phyloP scores from a whole-genome alignment of 1,140 invertebrate species.

The Nilaparvata lugens region DNA sequence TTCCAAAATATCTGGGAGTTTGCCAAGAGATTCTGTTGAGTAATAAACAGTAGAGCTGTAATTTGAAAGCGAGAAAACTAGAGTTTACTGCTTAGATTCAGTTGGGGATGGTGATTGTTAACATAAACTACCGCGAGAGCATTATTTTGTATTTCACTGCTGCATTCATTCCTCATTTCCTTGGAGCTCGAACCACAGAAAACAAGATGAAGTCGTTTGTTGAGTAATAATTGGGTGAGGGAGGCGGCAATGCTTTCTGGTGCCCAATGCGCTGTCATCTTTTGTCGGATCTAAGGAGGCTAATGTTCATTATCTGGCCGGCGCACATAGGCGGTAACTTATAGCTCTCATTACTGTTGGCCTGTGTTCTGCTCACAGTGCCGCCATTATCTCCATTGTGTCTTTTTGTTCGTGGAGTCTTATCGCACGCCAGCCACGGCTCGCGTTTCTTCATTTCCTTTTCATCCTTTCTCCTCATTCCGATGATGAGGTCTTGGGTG shows the following conservation, averaged over 20 bases:
- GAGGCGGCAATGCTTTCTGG: background rate
- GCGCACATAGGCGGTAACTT: conserved; percentile 1
- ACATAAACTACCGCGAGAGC: no score
- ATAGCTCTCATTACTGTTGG: background rate
- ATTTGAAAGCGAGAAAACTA: no score
- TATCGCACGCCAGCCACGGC: background rate
- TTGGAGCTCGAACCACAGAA: background rate
- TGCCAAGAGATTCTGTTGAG: no score
- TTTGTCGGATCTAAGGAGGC: conserved; percentile 2
- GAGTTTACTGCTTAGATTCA: no score
- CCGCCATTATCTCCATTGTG: conserved; percentile 2
- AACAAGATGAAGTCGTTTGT: conserved; percentile 2
- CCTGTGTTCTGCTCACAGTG: background rate
- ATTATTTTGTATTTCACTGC: background rate
- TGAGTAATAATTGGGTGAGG: background rate
- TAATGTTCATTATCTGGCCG: background rate
- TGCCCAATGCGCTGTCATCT: background rate
- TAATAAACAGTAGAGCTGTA: no score
- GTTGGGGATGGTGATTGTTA: no score
- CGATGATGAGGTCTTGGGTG: background rate
- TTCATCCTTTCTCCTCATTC: conserved; percentile 1
- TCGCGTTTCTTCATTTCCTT: conserved; percentile 3
- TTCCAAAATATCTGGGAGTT: no score
- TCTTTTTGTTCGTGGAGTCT: conserved; percentile 2
- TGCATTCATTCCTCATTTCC: conserved; percentile 4